phyloP scores from a whole-genome alignment of 2,797 vertebrate genomes.

The Spinibarbus caldwelli region DNA sequence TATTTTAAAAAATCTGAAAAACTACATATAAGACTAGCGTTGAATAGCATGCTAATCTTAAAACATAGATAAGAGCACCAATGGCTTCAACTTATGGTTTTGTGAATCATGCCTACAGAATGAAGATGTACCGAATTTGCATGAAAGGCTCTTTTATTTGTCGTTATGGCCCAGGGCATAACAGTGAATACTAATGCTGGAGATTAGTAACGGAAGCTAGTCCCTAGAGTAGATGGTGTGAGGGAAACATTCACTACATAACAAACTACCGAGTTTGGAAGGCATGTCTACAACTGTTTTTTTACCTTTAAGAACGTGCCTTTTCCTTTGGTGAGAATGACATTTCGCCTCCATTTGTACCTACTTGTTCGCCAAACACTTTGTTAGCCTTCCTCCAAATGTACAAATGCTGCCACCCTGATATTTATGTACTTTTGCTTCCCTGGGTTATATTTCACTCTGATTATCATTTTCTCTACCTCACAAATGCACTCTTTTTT shows the following conservation, averaged over 20 bases:
- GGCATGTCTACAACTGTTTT: constrained; percentile 26
- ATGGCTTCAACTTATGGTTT: constrained; percentile 22
- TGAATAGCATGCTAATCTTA: background rate
- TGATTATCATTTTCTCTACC: constrained; percentile 41
- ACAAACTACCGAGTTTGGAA: constrained; percentile 45
- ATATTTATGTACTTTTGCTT: constrained; percentile 51
- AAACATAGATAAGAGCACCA: constrained; percentile 11
- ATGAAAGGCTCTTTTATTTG: constrained; percentile 72
- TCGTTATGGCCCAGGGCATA: constrained; percentile 59
- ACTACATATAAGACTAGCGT: background rate
- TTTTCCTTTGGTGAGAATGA: constrained; percentile 22
- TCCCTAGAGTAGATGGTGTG: constrained; percentile 36
- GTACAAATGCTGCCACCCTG: constrained; percentile 30
- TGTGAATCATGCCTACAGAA: constrained; percentile 46
- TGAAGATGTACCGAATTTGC: constrained; percentile 48
- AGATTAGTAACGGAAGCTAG: constrained; percentile 66
- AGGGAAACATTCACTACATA: constrained; percentile 42
- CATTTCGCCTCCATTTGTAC: constrained; percentile 37
- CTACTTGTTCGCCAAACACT: constrained; percentile 29
- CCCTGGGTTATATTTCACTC: constrained; percentile 39
- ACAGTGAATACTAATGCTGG: constrained; percentile 63
- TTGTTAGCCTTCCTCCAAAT: constrained; percentile 28
- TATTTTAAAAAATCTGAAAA: background rate
- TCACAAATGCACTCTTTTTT: constrained; percentile 16
- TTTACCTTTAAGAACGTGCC: constrained; percentile 35